These are phyloP conservation scores for Ameiurus melas DNA, from an alignment of 2,113 vertebrate species.

Conservation along the genomic window DNA sequence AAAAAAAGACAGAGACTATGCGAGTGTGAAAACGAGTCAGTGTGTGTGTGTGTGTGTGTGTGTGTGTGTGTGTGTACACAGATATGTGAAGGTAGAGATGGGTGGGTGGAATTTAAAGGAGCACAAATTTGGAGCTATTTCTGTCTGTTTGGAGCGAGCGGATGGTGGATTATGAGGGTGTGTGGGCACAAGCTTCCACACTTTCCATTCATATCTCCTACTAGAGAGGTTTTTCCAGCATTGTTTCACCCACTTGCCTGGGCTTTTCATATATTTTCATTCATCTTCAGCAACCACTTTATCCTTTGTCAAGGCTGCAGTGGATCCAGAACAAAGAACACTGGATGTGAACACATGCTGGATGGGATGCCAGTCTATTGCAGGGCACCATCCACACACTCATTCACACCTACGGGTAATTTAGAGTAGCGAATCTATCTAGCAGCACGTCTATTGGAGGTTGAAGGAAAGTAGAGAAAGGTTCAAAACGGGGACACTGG, in stretches of 20 bases:
- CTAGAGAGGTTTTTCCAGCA: not conserved
- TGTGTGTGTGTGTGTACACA: conserved; percentile 12
- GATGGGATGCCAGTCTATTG: not conserved
- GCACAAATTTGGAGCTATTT: conserved; percentile 61
- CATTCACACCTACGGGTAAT: not conserved
- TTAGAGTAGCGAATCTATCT: not conserved
- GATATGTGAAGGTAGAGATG: conserved; percentile 26
- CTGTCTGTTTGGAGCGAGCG: conserved; percentile 33
- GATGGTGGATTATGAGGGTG: conserved; percentile 49
- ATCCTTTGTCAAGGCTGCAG: not conserved
- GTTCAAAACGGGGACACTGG: not conserved
- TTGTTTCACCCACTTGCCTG: conserved; percentile 12
- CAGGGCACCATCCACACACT: not conserved
- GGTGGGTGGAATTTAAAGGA: conserved; percentile 65
- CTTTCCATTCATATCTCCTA: conserved; percentile 61
- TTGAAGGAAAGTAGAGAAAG: not conserved
- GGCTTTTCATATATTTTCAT: not conserved
- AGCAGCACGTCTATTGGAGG: not conserved
- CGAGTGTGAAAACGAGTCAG: not conserved
- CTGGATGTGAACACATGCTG: not conserved
- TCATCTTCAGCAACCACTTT: not conserved
- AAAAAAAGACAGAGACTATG: not conserved
- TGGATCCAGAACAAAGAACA: not conserved
- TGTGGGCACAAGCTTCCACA: conserved; percentile 54
- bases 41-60: not conserved